Conservation (phyloP, 2,888 invertebrate genomes). For the Protonemura montana region DNA sequence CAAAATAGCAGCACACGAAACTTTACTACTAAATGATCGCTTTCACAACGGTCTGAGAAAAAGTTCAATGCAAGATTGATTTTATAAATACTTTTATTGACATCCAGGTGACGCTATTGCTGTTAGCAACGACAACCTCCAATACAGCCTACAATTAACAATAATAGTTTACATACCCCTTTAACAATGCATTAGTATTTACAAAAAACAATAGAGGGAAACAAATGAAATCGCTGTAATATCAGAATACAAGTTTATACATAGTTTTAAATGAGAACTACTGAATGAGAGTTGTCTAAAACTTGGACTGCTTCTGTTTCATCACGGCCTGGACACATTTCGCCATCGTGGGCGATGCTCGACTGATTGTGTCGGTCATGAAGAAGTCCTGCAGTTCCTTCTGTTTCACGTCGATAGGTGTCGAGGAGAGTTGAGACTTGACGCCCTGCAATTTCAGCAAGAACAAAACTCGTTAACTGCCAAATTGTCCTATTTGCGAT, state of each 20-base stretch:
- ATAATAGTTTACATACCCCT: not conserved
- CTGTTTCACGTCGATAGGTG: conserved; percentile 74
- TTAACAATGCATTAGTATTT: not conserved
- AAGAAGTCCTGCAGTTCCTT: conserved; percentile 84
- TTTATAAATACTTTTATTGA: not conserved
- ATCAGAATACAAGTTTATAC: not conserved
- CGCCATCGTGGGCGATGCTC: conserved; percentile 98
- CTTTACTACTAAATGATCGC: too few relatives aligned
- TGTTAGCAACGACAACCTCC: not conserved
- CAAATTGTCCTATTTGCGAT: conserved; percentile 7
- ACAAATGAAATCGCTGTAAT: not conserved
- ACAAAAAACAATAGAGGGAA: not conserved
- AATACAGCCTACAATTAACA: not conserved
- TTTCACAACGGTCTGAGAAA: too few relatives aligned
- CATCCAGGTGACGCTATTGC: not conserved
- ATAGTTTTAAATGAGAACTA: not conserved
- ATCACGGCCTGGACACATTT: conserved; percentile 93
- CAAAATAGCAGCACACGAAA: too few relatives aligned
- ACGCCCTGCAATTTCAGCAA: conserved; percentile 57
- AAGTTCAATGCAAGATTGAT: not conserved
- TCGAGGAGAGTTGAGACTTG: conserved; percentile 55
- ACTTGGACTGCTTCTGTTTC: conserved; percentile 67
- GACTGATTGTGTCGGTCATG: conserved; percentile 96
- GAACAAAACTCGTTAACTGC: too few relatives aligned
- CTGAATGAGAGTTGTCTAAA: conserved; percentile 47